phyloP scores from a whole-genome alignment of 2,113 vertebrate genomes.

The Daubentonia madagascariensis region DNA sequence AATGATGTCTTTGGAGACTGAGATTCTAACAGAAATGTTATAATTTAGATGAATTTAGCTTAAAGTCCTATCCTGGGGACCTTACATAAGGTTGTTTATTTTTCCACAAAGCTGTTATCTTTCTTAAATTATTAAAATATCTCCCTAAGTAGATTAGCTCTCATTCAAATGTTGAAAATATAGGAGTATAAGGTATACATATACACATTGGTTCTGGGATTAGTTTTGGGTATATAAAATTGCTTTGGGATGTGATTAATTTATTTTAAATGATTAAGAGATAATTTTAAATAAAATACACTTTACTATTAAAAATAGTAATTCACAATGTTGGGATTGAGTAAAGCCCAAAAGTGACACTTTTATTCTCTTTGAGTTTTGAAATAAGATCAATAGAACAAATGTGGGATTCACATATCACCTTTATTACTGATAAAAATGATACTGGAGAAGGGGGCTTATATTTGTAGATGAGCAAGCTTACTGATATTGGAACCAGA shows the following conservation, averaged over 20 bases:
- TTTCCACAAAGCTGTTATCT: neutral
- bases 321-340: neutral
- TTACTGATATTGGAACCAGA: neutral
- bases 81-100: neutral
- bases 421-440: neutral
- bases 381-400: neutral
- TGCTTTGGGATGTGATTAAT: neutral
- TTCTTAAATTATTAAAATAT: conserved; percentile 11
- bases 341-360: neutral
- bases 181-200: no score
- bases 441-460: neutral
- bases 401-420: neutral
- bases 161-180: neutral
- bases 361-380: neutral
- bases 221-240: neutral
- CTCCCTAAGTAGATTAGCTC: neutral
- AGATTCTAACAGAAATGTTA: neutral
- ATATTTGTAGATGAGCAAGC: neutral
- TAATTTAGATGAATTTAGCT: neutral
- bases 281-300: neutral
- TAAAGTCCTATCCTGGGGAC: neutral
- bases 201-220: neutral
- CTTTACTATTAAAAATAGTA: conserved; percentile 13
- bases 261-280: neutral
- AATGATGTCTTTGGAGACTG: neutral